Percentiles rank a stretch among this genome's conserved stretches.
phyloP scores from a whole-genome alignment of 2,888 invertebrate species.

The Dryobota labecula region DNA sequence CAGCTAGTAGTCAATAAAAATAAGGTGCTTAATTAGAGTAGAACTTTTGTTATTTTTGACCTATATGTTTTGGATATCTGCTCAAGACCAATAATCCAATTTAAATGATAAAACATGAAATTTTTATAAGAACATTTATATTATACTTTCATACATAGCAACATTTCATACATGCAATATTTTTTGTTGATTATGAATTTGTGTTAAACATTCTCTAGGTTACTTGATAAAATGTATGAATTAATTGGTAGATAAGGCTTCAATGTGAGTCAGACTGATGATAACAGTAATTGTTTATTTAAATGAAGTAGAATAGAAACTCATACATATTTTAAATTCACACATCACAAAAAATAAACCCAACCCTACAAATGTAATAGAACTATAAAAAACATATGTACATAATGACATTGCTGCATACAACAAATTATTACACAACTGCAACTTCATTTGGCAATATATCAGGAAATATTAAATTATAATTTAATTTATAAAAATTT shows the following conservation, averaged over 20 bases:
- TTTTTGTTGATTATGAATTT: slow-evolving; percentile 38
- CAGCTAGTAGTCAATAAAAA: neutral
- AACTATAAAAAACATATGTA: slow-evolving; percentile 31
- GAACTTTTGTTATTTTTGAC: neutral
- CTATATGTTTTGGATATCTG: neutral
- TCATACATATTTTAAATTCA: slow-evolving; percentile 26
- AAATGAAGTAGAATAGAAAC: slow-evolving; percentile 18
- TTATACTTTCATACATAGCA: slow-evolving; percentile 42
- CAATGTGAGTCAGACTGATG: slow-evolving; percentile 43
- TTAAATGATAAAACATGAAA: slow-evolving; percentile 2
- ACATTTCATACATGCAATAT: slow-evolving; percentile 46
- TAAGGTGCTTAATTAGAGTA: neutral
- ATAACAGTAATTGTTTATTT: slow-evolving; percentile 42
- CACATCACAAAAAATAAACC: slow-evolving; percentile 41
- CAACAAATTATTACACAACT: slow-evolving; percentile 8
- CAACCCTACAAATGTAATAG: slow-evolving; percentile 16
- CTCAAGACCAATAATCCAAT: neutral
- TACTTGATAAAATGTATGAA: slow-evolving; percentile 45
- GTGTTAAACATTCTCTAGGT: slow-evolving; percentile 32
- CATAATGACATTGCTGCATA: slow-evolving; percentile 9
- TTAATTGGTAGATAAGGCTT: slow-evolving; percentile 59
- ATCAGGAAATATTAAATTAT: slow-evolving; percentile 9
- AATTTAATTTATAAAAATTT: slow-evolving; percentile 1
- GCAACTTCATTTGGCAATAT: slow-evolving; percentile 24
- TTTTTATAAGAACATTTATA: slow-evolving; percentile 51